Evolutionary conservation across 2,113 vertebrate genomes (phyloP).

Genomic region (Gymnobelideus leadbeateri): DNA sequence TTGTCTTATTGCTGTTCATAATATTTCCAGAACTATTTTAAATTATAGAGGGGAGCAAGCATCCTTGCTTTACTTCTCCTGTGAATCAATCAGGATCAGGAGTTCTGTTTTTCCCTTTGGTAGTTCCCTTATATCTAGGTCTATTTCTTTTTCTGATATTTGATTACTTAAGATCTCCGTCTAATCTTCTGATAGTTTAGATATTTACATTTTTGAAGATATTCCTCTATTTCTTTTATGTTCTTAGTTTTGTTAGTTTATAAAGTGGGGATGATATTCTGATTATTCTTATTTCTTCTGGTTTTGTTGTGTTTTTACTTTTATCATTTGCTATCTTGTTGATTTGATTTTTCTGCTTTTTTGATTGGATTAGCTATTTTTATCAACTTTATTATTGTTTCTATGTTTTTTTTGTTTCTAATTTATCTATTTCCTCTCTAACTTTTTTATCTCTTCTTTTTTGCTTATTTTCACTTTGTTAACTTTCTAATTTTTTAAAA

Average conservation of each 20-base stretch:
- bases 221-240: neutral
- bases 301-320: neutral
- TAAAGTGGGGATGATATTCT: constrained; percentile 1
- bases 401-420: neutral
- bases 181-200: neutral
- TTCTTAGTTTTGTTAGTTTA: constrained; percentile 34
- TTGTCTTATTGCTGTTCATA: neutral
- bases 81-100: neutral
- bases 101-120: neutral
- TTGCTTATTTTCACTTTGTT: neutral
- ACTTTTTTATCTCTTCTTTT: neutral
- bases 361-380: neutral
- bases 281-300: neutral
- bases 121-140: neutral
- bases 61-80: neutral
- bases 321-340: neutral
- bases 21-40: neutral
- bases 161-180: neutral
- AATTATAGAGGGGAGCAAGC: neutral
- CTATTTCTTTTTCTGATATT: neutral
- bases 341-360: neutral
- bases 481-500: neutral
- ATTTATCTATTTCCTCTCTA: neutral
- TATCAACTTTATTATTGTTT: constrained; percentile 3
- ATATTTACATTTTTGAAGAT: neutral